Evolutionary conservation across 2,797 vertebrate genomes (phyloP).

Genomic region (Sylvilagus floridanus): DNA sequence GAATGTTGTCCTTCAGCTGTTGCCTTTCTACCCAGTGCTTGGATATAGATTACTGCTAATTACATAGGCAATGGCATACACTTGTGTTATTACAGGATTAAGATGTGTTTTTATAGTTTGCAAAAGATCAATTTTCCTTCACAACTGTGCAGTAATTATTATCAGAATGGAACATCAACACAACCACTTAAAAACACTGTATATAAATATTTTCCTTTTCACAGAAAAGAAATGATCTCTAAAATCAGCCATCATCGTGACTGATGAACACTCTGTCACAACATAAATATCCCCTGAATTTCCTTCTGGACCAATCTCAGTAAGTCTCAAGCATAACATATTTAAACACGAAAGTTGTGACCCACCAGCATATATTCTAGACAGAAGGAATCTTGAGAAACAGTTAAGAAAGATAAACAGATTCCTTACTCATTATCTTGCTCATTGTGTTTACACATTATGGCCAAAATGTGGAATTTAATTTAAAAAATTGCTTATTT

Average conservation of each 20-base stretch:
- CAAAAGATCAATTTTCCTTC: conserved; percentile 77
- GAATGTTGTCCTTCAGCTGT: conserved; percentile 68
- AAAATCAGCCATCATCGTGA: conserved; percentile 68
- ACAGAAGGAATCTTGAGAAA: neutral
- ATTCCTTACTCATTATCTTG: neutral
- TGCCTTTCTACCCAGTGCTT: conserved; percentile 66
- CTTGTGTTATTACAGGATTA: conserved; percentile 74
- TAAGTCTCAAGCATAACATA: conserved; percentile 56
- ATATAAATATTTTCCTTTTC: conserved; percentile 64
- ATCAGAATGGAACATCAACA: conserved; percentile 65
- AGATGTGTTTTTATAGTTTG: conserved; percentile 69
- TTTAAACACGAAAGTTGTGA: conserved; percentile 55
- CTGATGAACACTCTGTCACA: conserved; percentile 73
- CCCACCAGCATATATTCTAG: neutral
- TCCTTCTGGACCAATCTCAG: conserved; percentile 56
- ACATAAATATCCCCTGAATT: conserved; percentile 62
- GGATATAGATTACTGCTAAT: conserved; percentile 68
- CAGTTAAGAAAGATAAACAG: neutral
- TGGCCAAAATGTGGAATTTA: no score
- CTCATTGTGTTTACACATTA: neutral
- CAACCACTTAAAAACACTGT: conserved; percentile 63
- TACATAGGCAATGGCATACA: conserved; percentile 59
- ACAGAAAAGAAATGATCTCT: conserved; percentile 70
- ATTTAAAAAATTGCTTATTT: no score
- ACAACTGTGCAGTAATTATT: conserved; percentile 78